phyloP scores from a whole-genome alignment of 2,797 vertebrate genomes.

The Semotilus atromaculatus region DNA sequence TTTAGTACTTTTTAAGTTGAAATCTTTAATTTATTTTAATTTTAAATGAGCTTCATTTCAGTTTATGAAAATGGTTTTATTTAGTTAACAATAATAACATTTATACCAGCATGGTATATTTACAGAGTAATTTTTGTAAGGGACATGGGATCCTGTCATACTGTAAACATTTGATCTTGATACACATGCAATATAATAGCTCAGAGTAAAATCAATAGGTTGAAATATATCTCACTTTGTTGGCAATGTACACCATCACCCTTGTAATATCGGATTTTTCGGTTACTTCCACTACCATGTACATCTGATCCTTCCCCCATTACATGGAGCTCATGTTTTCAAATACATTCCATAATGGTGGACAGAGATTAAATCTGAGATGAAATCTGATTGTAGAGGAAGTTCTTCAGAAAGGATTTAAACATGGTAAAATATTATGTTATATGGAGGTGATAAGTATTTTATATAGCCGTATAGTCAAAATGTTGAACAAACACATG shows the following conservation, averaged over 20 bases:
- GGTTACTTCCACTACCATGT: not conserved
- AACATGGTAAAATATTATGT: not conserved
- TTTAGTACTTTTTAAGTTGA: not conserved
- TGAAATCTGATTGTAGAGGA: not conserved
- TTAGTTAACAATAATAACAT: not conserved
- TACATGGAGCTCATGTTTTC: not conserved
- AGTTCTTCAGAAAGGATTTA: not conserved
- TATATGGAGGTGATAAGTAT: not conserved
- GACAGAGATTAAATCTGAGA: not conserved
- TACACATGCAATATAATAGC: constrained; percentile 4
- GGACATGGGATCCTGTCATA: not conserved
- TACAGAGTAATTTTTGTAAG: not conserved
- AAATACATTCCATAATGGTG: not conserved
- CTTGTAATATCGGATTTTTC: constrained; percentile 6
- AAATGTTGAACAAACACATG: not conserved
- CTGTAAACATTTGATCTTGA: not conserved
- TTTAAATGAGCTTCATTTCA: not conserved
- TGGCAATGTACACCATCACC: not conserved
- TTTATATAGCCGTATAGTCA: not conserved
- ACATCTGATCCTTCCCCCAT: constrained; percentile 4
- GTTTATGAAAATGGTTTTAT: not conserved
- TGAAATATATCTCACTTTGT: constrained; percentile 14
- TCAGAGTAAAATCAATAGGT: constrained; percentile 12
- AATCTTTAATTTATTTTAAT: not conserved
- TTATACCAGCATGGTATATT: not conserved